Evolutionary conservation across 2,888 invertebrate species (phyloP).

Genomic region (Cremastinae sp.): DNA sequence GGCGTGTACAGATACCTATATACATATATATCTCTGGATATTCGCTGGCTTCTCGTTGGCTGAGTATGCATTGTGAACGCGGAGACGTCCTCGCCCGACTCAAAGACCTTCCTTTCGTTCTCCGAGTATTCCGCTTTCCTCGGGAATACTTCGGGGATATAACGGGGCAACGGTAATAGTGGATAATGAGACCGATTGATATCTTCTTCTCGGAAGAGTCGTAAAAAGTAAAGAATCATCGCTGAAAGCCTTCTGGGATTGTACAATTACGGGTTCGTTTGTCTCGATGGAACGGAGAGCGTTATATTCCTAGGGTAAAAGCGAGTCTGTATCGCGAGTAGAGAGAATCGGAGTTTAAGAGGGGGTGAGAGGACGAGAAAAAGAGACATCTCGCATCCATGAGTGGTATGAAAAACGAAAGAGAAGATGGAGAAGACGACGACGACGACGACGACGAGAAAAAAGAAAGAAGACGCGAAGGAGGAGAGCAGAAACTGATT

Average conservation of each 20-base stretch:
- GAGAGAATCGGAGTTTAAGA: constrained; percentile 27
- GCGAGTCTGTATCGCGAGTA: constrained; percentile 12
- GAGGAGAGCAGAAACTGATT: constrained; percentile 50
- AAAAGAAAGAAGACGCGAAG: constrained; percentile 20
- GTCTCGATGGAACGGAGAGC: constrained; percentile 22
- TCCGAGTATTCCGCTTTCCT: neutral
- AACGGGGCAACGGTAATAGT: constrained; percentile 23
- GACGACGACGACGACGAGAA: constrained; percentile 4
- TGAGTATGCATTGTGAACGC: constrained; percentile 15
- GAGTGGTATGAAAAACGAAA: constrained; percentile 12
- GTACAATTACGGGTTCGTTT: constrained; percentile 38
- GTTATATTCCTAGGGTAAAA: constrained; percentile 9
- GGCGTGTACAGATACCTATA: too few relatives aligned
- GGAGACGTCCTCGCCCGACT: constrained; percentile 15
- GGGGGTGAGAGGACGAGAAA: constrained; percentile 9
- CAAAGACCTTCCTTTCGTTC: constrained; percentile 33
- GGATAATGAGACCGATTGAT: constrained; percentile 20
- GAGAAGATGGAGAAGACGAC: neutral
- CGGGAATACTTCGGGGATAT: constrained; percentile 7
- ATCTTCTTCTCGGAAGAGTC: constrained; percentile 38
- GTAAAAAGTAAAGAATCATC: constrained; percentile 39
- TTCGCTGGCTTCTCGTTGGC: constrained; percentile 3
- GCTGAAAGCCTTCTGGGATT: constrained; percentile 2
- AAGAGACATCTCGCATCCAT: neutral
- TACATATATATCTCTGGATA: constrained; percentile 26